Percentiles rank a stretch among this genome's conserved stretches.
These are phyloP conservation scores for Speoplatyrhinus poulsoni DNA, from an alignment of 2,113 vertebrate species.

Conservation along the genomic window DNA sequence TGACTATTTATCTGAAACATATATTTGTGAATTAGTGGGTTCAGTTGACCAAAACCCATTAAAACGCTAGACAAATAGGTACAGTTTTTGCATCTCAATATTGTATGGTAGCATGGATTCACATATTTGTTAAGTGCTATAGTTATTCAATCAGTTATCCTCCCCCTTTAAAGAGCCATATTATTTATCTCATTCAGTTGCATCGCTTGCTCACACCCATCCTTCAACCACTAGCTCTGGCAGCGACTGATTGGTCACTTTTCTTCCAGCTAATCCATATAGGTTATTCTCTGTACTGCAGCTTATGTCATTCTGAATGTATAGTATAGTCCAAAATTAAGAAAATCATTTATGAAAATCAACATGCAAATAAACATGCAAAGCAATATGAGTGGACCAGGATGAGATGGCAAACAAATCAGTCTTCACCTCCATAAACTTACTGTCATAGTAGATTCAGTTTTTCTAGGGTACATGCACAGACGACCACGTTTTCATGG, in stretches of 20 bases:
- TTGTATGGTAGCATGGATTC: neutral
- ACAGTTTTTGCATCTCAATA: neutral
- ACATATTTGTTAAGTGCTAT: neutral
- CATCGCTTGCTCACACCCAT: slow-evolving; percentile 33
- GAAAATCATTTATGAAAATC: too few species aligned
- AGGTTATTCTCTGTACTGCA: slow-evolving; percentile 18
- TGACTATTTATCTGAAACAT: too few species aligned
- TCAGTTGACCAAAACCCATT: too few species aligned
- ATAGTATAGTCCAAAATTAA: neutral
- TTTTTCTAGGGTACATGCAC: too few species aligned
- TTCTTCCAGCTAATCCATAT: neutral
- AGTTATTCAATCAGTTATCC: slow-evolving; percentile 30
- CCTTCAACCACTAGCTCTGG: neutral
- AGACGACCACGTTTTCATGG: too few species aligned
- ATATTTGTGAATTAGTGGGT: too few species aligned
- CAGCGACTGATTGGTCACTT: slow-evolving; percentile 35
- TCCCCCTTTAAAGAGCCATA: slow-evolving; percentile 27
- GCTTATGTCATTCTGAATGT: slow-evolving; percentile 1
- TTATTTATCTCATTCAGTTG: slow-evolving; percentile 36
- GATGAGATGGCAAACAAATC: too few species aligned
- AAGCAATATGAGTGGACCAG: too few species aligned
- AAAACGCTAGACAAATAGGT: neutral
- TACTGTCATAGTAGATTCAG: too few species aligned
- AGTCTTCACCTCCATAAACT: too few species aligned
- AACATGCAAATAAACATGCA: too few species aligned